phyloP scores from a whole-genome alignment of 1,140 invertebrate species.

The Papilio machaon region DNA sequence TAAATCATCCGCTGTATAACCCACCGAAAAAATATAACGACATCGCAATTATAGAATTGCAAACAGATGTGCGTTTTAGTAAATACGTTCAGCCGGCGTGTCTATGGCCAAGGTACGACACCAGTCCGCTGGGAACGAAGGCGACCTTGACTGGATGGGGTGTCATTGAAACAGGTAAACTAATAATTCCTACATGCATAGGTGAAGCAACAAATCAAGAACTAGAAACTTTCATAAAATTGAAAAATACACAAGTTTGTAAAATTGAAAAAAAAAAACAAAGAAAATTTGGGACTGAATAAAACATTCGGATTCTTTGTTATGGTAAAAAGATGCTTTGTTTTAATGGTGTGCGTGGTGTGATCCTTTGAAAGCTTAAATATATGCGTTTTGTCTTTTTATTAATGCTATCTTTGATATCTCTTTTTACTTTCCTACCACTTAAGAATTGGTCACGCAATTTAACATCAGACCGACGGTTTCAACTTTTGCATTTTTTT shows the following conservation, averaged over 20 bases:
- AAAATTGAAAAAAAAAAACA: too few relatives aligned
- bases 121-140: conserved; percentile 31
- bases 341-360: too few relatives aligned
- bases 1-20: conserved; percentile 78
- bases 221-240: neutral
- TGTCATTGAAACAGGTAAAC: conserved; percentile 45
- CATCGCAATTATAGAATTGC: conserved; percentile 71
- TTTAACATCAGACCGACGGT: too few relatives aligned
- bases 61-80: conserved; percentile 40
- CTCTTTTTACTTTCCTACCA: too few relatives aligned
- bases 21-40: conserved; percentile 75
- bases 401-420: too few relatives aligned
- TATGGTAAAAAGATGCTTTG: too few relatives aligned
- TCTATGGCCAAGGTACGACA: conserved; percentile 48
- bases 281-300: too few relatives aligned
- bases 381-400: too few relatives aligned
- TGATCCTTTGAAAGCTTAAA: too few relatives aligned
- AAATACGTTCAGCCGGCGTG: conserved; percentile 53
- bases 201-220: neutral
- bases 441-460: too few relatives aligned
- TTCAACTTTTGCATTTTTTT: neutral
- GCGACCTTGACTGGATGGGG: conserved; percentile 57
- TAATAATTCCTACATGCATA: neutral
- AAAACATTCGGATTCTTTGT: too few relatives aligned
- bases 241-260: too few relatives aligned